Conservation (phyloP, 2,888 invertebrate genomes). For the Mantis religiosa region DNA sequence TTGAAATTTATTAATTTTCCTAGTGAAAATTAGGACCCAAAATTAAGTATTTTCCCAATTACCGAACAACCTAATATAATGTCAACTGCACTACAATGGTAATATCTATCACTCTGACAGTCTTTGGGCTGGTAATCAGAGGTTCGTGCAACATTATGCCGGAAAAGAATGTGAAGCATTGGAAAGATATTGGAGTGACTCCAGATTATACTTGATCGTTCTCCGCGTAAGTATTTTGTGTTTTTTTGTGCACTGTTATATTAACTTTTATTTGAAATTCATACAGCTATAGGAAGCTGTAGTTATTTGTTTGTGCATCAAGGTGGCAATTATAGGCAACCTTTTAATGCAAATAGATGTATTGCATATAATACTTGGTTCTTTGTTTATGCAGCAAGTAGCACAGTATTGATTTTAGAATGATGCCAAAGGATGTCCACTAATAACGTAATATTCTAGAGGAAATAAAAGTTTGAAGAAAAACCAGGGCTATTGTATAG, state of each 20-base stretch:
- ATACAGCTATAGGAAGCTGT: background rate
- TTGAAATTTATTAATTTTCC: background rate
- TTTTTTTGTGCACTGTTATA: background rate
- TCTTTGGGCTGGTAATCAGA: background rate
- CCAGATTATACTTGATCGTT: background rate
- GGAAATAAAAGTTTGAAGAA: background rate
- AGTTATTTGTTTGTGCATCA: background rate
- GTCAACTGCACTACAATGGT: background rate
- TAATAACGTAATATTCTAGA: background rate
- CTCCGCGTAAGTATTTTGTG: background rate
- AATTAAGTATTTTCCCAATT: background rate
- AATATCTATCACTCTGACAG: background rate
- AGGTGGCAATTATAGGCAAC: background rate
- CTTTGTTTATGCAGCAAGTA: background rate
- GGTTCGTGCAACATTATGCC: background rate
- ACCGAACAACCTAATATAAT: background rate
- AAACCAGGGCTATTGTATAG: background rate
- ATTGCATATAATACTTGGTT: background rate
- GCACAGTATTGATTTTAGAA: background rate
- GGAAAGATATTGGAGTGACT: background rate
- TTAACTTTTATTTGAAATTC: background rate
- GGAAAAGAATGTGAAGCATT: background rate
- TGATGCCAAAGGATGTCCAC: background rate
- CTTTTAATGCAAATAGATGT: background rate
- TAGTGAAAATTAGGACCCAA: background rate